Base-by-base conservation (phyloP, 2,888 invertebrate species). In the Drosophila fulvimacula region DNA sequence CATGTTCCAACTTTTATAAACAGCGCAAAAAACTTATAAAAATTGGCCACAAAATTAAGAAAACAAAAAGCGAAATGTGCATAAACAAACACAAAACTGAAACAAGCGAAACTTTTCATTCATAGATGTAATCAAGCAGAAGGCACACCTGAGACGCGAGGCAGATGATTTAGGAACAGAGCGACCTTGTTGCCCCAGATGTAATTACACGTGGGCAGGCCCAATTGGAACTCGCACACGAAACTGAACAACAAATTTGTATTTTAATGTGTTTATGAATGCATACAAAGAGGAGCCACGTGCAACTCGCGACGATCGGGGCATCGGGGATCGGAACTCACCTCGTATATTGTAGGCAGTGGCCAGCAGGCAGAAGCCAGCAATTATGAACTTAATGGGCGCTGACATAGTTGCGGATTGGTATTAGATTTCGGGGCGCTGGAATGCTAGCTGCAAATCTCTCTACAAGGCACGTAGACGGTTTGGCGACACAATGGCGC, bases 321-420 rank as follows among this genome's bases (percentile, higher is more conserved):
- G 19, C 13, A 19, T 13, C 46, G 34, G 48, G 5, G n/a, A 34
- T 5, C 34, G 52, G 21, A 41, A 76, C 89, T 73, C 58, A 90
- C 90, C 90, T 81, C 77, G 72, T 39, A 86, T 83, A 24, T 76
- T 78, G 71, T 81, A 83, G 61, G 75, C 80, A 63, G 79, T 73
- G 34, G 83, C 82, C 64, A 90, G 58, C 17, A 90, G 67, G 53
- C 78, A 86, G 24, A 89, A 68, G 17, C 79, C 81, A 36, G 76
- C 76, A 41, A 90, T 73, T 39, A 90, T 61, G 52, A 79, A 51
- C 73, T 81, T 88, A 55, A 87, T 68, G 36, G 75, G 72, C 53
- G 77, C 68, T 46, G 79, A 77, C 89, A 90, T 87, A 30, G 66
- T 81, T 52, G 30, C 32, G 51, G 34, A 19, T 46, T 51, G 39